Conservation (phyloP, 2,888 invertebrate genomes). For the Eupelmus urozonus region DNA sequence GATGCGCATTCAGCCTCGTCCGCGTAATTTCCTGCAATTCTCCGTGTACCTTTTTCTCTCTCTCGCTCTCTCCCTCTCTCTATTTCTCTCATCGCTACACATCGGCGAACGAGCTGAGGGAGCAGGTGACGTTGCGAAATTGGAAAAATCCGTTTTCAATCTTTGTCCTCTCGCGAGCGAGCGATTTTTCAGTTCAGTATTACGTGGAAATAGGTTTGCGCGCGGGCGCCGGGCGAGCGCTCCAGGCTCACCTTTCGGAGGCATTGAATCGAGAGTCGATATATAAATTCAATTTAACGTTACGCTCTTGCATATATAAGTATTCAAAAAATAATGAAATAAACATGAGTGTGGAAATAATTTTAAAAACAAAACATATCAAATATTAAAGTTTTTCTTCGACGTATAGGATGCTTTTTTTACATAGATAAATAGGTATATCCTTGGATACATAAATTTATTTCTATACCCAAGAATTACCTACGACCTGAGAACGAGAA, state of each 20-base stretch:
- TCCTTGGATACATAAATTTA: too few relatives aligned
- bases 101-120: slow-evolving; percentile 2
- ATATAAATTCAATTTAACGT: slow-evolving; percentile 38
- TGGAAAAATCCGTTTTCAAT: slow-evolving; percentile 54
- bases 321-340: too few relatives aligned
- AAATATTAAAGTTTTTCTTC: too few relatives aligned
- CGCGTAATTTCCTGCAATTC: slow-evolving; percentile 47
- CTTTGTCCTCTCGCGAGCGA: slow-evolving; percentile 30
- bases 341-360: too few relatives aligned
- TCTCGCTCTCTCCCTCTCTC: slow-evolving; percentile 61
- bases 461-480: too few relatives aligned
- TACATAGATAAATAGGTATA: too few relatives aligned
- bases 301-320: slow-evolving; percentile 4
- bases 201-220: slow-evolving; percentile 40
- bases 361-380: too few relatives aligned
- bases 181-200: slow-evolving; percentile 46
- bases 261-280: slow-evolving; percentile 31
- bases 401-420: too few relatives aligned
- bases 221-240: background rate
- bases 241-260: slow-evolving; percentile 18
- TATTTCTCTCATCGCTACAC: slow-evolving; percentile 9
- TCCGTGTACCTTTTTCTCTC: slow-evolving; percentile 61
- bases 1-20: slow-evolving; percentile 30
- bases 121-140: slow-evolving; percentile 50
- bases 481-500: too few relatives aligned